Evolutionary conservation across 2,888 invertebrate species (phyloP), one percentile per base, ranked within the genome.

Genomic region (Crossocerus cetratus): DNA sequence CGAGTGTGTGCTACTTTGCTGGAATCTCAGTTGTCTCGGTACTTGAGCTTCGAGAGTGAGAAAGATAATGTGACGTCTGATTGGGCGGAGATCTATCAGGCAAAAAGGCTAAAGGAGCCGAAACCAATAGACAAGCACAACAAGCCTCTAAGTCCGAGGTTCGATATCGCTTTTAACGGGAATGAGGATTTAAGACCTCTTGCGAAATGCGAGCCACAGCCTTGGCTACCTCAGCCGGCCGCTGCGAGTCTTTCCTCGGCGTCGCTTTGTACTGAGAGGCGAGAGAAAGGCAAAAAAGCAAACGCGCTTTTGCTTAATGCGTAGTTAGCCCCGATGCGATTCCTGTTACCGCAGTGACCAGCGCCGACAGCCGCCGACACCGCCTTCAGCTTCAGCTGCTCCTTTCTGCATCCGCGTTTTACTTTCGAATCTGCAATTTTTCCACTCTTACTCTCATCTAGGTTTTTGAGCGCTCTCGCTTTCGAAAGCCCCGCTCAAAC

Each of bases 121-220:
- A 77, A 77, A 68, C 59, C 78, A 65, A 32, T 68, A 57, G 57
- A 53, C 57, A 64, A 43, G 62, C 59, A 13, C n/a, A 32, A 20
- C 42, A 58, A 70, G 67, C 55, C 59, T 71, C 74, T 5, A 11
- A 32, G 32, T 32, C 11, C 5, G 32, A 32, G 32, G 32, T 11
- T 32, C 32, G 32, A 32, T 69, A 67, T 23, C 61, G 59, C 59
- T 22, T 61, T 74, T 69, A 69, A 69, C 42, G 49, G 54, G 71
- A 44, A 23, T 56, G 59, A 69, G 64, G 75, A 70, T 74, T 76
- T 71, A 64, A 76, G 66, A 61, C 59, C 67, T 45, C 55, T 77
- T 77, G 66, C 77, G 70, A 80, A 74, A 77, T 74, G 58, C 61
- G 63, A 78, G 64, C 49, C 64, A 11, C 64, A 76, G 69, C 73